phyloP scores from a whole-genome alignment of 2,888 invertebrate species.

The Megaustenia siamemsis region DNA sequence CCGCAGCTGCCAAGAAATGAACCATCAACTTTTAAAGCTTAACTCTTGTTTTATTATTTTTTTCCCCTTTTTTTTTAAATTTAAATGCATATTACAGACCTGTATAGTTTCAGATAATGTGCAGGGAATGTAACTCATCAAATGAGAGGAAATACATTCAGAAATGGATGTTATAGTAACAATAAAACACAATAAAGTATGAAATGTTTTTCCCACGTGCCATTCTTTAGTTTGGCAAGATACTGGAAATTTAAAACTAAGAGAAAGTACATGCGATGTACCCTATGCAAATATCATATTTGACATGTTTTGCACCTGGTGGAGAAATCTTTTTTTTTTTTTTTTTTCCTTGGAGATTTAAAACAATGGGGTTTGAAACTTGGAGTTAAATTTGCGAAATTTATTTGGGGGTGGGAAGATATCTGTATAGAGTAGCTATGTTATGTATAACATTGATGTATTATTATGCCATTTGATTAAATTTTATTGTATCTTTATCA shows the following conservation, averaged over 20 bases:
- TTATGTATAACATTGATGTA: background rate
- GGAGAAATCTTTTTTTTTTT: no score
- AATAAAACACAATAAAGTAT: no score
- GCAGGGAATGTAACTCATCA: background rate
- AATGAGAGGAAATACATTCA: background rate
- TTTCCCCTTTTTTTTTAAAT: slow-evolving; percentile 22
- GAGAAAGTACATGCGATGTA: background rate
- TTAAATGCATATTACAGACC: slow-evolving; percentile 24
- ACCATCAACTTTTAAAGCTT: background rate
- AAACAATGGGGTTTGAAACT: no score
- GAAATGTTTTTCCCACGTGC: background rate
- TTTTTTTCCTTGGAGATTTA: no score
- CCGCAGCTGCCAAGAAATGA: slow-evolving; percentile 45
- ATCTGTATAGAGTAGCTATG: background rate
- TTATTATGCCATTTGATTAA: slow-evolving; percentile 10
- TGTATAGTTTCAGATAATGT: background rate
- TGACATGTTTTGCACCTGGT: background rate
- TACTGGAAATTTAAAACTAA: background rate
- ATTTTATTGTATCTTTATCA: background rate
- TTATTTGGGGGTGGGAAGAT: no score
- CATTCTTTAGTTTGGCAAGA: background rate
- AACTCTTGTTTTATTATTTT: background rate
- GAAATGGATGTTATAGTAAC: background rate
- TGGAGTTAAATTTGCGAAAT: no score
- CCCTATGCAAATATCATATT: slow-evolving; percentile 5